Base-by-base conservation (phyloP, 2,797 vertebrate species). In the Ciconia nigra region DNA sequence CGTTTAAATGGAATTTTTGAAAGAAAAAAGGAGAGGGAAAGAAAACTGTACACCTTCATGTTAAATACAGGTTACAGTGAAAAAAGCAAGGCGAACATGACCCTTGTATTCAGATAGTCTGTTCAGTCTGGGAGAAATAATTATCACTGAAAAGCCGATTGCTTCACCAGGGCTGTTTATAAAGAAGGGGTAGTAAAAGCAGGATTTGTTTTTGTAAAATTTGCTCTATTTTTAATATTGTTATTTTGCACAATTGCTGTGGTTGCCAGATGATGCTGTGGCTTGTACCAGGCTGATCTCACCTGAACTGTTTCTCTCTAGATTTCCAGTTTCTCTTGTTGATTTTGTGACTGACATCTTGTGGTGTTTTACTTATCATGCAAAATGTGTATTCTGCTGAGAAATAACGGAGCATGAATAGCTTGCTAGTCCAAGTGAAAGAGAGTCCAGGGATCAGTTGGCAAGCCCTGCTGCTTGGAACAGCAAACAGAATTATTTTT, bases 291-390 rank as follows among this genome's bases (percentile, higher is more conserved):
- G 12, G 44, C 54, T 87, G 61, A 52, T 93, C 33, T 70, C 55
- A 65, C 66, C 49, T 46, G 37, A 73, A 16, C 44, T 28, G 24
- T 90, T 63, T 84, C 55, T 67, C 49, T 82, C 8, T 26, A 21
- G n/a, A 52, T 94, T 92, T 90, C 44, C 42, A 26, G 35, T 80
- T 85, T 61, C 35, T 74, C 26, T 5, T 83, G 33, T 21, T 80
- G 83, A 42, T 91, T 94, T 95, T 93, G n/a, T 85, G 71, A 77
- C 63, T 92, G 83, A 58, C 41, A 41, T 72, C 85, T 94, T 79
- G 74, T 69, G 77, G 25, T 83, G 29, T 77, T 92, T 57, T 74
- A 42, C 44, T 59, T 92, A 71, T 67, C 57, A 25, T 37, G 25
- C 66, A 81, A 85, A 85, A 58, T 19, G 12, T 46, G 41, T 54